phyloP scores from a whole-genome alignment of 2,888 invertebrate genomes.

The Choreutis nemorana region DNA sequence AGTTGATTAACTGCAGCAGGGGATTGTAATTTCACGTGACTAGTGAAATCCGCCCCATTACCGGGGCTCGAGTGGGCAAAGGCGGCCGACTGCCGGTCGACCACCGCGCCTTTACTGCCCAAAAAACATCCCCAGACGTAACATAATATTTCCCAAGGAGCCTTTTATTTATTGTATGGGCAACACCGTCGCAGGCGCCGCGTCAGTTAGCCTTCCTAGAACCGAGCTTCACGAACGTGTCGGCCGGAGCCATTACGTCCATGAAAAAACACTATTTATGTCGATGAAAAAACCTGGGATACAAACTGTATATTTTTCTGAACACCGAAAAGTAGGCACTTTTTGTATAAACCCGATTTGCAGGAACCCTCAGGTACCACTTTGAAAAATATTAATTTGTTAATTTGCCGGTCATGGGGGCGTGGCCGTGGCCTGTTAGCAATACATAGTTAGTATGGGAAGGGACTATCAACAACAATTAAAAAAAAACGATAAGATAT shows the following conservation, averaged over 20 bases:
- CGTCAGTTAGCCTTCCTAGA: slow-evolving; percentile 57
- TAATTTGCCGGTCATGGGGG: slow-evolving; percentile 35
- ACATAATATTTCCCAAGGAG: slow-evolving; percentile 64
- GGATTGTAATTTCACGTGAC: slow-evolving; percentile 23
- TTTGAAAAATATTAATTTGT: slow-evolving; percentile 45
- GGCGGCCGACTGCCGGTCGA: slow-evolving; percentile 34
- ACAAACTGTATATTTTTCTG: slow-evolving; percentile 45
- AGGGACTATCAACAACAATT: neutral
- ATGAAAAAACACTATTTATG: slow-evolving; percentile 64
- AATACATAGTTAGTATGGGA: slow-evolving; percentile 2
- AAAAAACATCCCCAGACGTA: slow-evolving; percentile 56
- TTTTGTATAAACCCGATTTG: slow-evolving; percentile 52
- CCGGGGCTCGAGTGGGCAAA: slow-evolving; percentile 38
- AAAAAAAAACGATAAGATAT: neutral
- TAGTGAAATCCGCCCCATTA: slow-evolving; percentile 35
- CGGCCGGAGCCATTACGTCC: slow-evolving; percentile 57
- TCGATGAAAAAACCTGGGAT: slow-evolving; percentile 56
- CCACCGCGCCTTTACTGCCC: slow-evolving; percentile 30
- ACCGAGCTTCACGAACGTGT: slow-evolving; percentile 44
- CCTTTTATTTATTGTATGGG: slow-evolving; percentile 60
- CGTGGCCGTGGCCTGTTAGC: slow-evolving; percentile 27
- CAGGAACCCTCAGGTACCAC: slow-evolving; percentile 55
- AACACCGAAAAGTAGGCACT: slow-evolving; percentile 49
- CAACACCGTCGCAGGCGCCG: slow-evolving; percentile 38
- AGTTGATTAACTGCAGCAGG: no score